A percentile compares a stretch with the other conserved stretches of the same genome.
phyloP scores from a whole-genome alignment of 2,113 vertebrate species.

The Verasper variegatus region DNA sequence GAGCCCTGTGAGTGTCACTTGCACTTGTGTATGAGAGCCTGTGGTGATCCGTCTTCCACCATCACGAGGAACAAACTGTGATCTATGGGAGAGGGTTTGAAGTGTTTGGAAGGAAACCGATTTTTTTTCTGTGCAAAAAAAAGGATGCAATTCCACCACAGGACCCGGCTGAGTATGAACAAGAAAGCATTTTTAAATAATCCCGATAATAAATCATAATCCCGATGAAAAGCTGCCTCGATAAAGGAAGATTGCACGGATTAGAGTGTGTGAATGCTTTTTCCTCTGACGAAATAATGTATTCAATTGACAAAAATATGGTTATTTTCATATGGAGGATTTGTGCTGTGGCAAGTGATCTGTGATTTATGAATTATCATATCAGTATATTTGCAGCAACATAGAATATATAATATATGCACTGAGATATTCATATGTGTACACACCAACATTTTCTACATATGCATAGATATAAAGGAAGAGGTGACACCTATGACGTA shows the following conservation, averaged over 20 bases:
- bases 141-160: neutral
- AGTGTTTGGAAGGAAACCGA: too few species aligned
- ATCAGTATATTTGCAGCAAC: neutral
- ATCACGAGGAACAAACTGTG: neutral
- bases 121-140: too few species aligned
- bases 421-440: neutral
- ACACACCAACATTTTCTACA: neutral
- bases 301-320: conserved; percentile 18
- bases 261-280: conserved; percentile 38
- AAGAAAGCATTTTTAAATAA: conserved; percentile 13
- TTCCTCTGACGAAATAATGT: conserved; percentile 31
- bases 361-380: neutral
- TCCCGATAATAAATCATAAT: conserved; percentile 44
- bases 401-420: neutral
- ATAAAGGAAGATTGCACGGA: conserved; percentile 29
- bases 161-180: neutral
- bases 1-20: conserved; percentile 25
- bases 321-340: conserved; percentile 17
- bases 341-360: neutral
- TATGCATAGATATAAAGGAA: neutral
- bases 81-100: neutral
- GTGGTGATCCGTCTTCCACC: conserved; percentile 5
- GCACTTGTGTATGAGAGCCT: neutral
- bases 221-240: conserved; percentile 14
- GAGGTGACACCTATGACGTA: neutral